Evolutionary conservation across 35 echinoderm and acorn worm species (phyloP).

Genomic region (Nesometra sesokonis): DNA sequence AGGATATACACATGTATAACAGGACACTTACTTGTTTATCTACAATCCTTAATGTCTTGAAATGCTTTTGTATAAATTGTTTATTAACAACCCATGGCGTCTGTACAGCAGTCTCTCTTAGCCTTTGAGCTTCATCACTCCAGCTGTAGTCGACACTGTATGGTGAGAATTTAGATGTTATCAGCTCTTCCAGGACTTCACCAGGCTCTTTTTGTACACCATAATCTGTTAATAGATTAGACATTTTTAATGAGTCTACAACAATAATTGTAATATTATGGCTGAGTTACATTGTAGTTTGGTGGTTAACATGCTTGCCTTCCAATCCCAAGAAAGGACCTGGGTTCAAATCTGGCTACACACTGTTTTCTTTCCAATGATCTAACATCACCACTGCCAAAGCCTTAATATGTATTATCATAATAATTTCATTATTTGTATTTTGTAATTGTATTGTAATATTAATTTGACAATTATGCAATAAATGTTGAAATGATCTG

Average conservation of each 20-base stretch:
- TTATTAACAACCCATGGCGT: slow-evolving; percentile 79
- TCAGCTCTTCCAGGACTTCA: slow-evolving; percentile 69
- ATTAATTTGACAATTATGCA: not conserved
- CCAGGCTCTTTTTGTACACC: slow-evolving; percentile 66
- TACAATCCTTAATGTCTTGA: slow-evolving; percentile 74
- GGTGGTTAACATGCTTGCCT: too few relatives aligned
- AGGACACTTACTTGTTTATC: slow-evolving; percentile 63
- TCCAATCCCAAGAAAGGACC: too few relatives aligned
- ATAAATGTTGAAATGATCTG: too few relatives aligned
- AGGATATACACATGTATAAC: too few relatives aligned
- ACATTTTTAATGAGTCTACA: not conserved
- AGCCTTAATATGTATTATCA: not conserved
- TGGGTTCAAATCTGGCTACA: too few relatives aligned
- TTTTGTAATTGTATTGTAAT: not conserved
- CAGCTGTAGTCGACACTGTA: slow-evolving; percentile 94
- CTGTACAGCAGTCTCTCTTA: slow-evolving; percentile 86
- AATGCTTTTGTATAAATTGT: slow-evolving; percentile 80
- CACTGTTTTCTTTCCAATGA: too few relatives aligned
- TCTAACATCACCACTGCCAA: too few relatives aligned
- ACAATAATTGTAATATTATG: not conserved
- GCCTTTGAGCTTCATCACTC: slow-evolving; percentile 72
- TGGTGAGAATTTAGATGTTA: slow-evolving; percentile 73
- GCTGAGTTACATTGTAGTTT: not conserved
- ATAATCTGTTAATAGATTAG: slow-evolving; percentile 45
- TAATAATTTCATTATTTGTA: not conserved